Evolutionary conservation across 1,140 invertebrate genomes (phyloP), one percentile per base, ranked within the genome.

Genomic region (Drosophila simulans): DNA sequence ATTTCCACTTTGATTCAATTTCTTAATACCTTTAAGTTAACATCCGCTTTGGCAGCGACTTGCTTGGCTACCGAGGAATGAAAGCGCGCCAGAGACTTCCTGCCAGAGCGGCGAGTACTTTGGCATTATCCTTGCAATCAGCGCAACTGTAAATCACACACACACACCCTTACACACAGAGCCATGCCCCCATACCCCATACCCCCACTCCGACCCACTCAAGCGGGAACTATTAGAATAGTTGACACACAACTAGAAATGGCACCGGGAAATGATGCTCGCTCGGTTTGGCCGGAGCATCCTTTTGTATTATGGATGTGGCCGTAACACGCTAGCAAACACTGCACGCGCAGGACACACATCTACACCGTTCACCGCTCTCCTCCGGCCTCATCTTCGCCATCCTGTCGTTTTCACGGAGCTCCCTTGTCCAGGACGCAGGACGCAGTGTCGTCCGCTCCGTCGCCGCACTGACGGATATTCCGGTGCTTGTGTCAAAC

Each of bases 21-120:
- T 88, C 84, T 88, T 89, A 89, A 88, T 89, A 88, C 77, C 84
- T 89, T 88, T 89, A 88, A 88, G 83, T 89, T 89, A 80, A 88
- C 83, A 88, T 88, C 83, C 83, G 83, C 79, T 80, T 89, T 82
- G 83, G 76, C 66, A 83, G 66, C 55, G 66, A 64, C 79, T 59
- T 83, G 52, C 76, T 43, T 20, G 48, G 48, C 17, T 10, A 35
- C 57, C 37, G 10, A 39, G 37, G 43, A 59, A 53, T 52, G 37
- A 40, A 48, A 60, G 55, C 34, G 15, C 35, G 40, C 27, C 35
- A 37, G 45, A 53, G 57, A 70, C 76, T 70, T 85, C 78, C 69
- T 54, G 53, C 54, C 34, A 13, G 53, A 8, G 43, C 20, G 51
- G 40, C 48, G 25, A 77, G 74, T 62, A 43, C 54, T 78, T 53